Evolutionary conservation across 2,888 invertebrate genomes (phyloP), one percentile per base, ranked within the genome.

Genomic region (Oscheius sp.): DNA sequence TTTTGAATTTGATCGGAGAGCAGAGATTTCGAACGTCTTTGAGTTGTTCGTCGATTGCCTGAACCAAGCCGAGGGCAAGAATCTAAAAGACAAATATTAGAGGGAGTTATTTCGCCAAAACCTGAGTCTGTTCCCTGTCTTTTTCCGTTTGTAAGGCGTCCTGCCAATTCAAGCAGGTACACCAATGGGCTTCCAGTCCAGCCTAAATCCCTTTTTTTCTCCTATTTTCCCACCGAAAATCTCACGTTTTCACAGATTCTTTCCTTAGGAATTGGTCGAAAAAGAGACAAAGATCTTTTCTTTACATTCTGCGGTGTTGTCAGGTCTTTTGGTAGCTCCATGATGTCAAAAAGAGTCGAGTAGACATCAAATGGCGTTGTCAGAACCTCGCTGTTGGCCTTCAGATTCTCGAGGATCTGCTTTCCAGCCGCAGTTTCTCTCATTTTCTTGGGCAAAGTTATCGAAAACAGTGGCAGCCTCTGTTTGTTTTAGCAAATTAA

Each of bases 141-240:
- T 31, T 20, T 12, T 20, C 27, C 17, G 31, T 55, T 23, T 52
- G 2, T 27, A 20, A 6, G 0, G 82, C 79, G 68, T 90, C 89
- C 73, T 90, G 88, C 95, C 95, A 96, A 15, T 91, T 90, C 0
- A 95, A 89, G 86, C 96, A 96, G 0, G 94, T 92, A 87, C 96
- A 96, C 96, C 96, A 96, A 87, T 96, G 96, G 0, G 95, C 92
- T 86, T 94, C 94, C 69, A 96, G 93, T 65, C 92, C 93, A 0
- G 96, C 95, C 87, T 42, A 42, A 37, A 37, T 37, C 12, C n/a
- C n/a, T n/a, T n/a, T n/a, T n/a, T n/a, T n/a, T n/a, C n/a, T n/a
- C n/a, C n/a, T n/a, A n/a, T 37, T 37, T 37, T 37, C 37, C 6
- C 6, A 37, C 15, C 37, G 37, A 37, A 8, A 37, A 37, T 37